Evolutionary conservation across 2,888 invertebrate species (phyloP), one percentile per base, ranked within the genome.

Genomic region (Plebejus argus): DNA sequence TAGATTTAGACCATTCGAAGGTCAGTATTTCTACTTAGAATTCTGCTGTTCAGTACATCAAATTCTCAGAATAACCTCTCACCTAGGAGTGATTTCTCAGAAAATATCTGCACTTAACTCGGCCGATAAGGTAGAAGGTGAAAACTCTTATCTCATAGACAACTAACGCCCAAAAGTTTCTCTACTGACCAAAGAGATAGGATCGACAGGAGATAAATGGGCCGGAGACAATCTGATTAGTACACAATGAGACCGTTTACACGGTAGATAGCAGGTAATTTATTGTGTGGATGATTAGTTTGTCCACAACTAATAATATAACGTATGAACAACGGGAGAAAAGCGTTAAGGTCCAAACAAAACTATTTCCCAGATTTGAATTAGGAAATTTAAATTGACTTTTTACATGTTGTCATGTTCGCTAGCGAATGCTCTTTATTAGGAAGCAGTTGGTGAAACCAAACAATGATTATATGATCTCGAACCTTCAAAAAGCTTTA

Each of bases 131-230:
- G 12, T 23, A 15, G 58, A 61, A 23, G 66, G 66, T 66, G 66
- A 33, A 66, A 66, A 33, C 20, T 28, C 6, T 66, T 66, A 66
- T 66, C 66, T 18, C 5, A 8, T 66, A 66, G 28, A 66, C 28
- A 66, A 39, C 20, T 71, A 71, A n/a, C 39, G 39, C 39, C 71
- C 39, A 39, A 39, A 71, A 71, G 35, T 39, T 39, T n/a, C 53
- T 74, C 74, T 74, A 53, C 23, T 8, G 49, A 23, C 45, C 4
- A 39, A 23, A 53, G 18, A 74, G 74, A 74, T 74, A 74, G 74
- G 28, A 74, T 74, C 74, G 53, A 49, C 28, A 49, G 72, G 49
- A 74, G 49, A 74, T 49, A 53, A 74, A 74, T 74, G 74, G 53
- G 23, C 12, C 15, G 4, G 53, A 53, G 53, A 74, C 74, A 28